Evolutionary conservation across 2,888 invertebrate genomes (phyloP), one percentile per base, ranked within the genome.

Genomic region (Anticlea derivata): DNA sequence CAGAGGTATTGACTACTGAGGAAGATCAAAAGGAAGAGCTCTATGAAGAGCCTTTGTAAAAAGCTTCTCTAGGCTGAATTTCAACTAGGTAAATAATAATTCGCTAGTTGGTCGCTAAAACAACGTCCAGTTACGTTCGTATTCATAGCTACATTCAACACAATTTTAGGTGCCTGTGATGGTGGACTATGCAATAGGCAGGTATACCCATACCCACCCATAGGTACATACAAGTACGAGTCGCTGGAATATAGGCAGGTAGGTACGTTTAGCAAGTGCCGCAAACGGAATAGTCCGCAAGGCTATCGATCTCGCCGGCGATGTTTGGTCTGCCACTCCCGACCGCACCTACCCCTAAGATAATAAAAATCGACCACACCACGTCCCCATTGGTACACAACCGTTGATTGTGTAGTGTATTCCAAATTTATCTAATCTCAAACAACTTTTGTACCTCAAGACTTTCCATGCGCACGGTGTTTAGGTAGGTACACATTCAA

Each of bases 321-420:
- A 72, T 89, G 86, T 90, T 89, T 89, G 84, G 66, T 66, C 68
- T 74, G 86, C 82, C 89, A 65, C 90, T 74, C 89, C 90, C 80
- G 60, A 66, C 82, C 89, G 84, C 88, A 80, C 89, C 88, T 74
- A 78, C 65, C 72, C 44, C 51, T 74, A 76, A 75, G 82, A 83
- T 83, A 83, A 89, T 88, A 88, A 86, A 89, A 85, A 88, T 82
- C 87, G 84, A 87, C 82, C 83, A 81, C 78, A 72, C 66, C 62
- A 67, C 67, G 68, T 75, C 70, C 70, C 66, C 71, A 61, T 67
- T 71, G 66, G 65, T 71, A 72, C 71, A 72, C 72, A 72, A 73
- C 65, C 65, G 63, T 63, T 62, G 46, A 60, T 59, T 61, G 58
- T 37, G 61, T 58, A 50, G 58, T 37, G 61, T 58, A 50, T 46